These are phyloP conservation scores for Gastracanthus pulcherrimus DNA, from an alignment of 2,888 invertebrate species.

Conservation along the genomic window DNA sequence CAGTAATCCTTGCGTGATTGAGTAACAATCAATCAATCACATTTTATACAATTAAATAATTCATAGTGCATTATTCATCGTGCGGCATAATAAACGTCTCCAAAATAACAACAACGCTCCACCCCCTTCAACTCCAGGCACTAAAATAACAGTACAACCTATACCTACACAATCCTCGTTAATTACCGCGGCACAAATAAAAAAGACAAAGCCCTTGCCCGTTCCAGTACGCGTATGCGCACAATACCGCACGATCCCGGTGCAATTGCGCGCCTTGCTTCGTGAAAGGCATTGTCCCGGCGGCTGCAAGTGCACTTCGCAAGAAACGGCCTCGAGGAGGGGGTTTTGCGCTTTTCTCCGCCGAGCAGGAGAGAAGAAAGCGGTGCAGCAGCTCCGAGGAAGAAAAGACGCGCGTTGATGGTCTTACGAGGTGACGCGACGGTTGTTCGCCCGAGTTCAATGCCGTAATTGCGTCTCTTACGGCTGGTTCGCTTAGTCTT, in stretches of 20 bases:
- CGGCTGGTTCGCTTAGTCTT: background rate
- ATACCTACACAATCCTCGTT: background rate
- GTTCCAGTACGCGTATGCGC: background rate
- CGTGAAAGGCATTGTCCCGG: conserved; percentile 30
- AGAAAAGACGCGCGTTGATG: conserved; percentile 39
- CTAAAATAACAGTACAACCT: no score
- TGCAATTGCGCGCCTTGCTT: background rate
- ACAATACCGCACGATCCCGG: background rate
- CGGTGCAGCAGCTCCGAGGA: background rate
- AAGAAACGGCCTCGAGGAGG: background rate
- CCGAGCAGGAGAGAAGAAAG: no score
- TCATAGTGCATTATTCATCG: no score
- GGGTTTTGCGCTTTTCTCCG: conserved; percentile 40
- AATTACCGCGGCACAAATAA: background rate
- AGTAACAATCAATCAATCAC: no score
- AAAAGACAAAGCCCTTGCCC: background rate
- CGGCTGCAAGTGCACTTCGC: conserved; percentile 41
- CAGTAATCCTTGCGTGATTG: no score
- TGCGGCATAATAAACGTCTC: no score
- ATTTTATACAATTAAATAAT: no score
- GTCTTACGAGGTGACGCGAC: background rate
- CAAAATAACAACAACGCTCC: no score
- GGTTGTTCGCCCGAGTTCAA: background rate
- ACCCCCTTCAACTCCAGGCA: no score
- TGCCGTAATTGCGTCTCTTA: conserved; percentile 11